Conservation (phyloP, 2,113 vertebrate genomes). For the Lutjanus erythropterus region DNA sequence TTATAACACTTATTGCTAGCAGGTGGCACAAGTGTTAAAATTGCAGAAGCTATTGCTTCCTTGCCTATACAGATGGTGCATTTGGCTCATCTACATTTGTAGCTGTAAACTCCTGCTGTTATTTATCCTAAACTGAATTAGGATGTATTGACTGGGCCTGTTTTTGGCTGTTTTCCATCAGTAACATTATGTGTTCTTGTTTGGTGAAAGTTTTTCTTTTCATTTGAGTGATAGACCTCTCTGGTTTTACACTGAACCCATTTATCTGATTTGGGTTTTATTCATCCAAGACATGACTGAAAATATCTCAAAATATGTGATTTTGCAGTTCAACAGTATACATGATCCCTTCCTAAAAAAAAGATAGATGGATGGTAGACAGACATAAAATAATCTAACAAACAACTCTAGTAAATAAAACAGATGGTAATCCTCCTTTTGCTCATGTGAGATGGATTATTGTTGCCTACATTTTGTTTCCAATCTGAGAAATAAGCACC, state of each 20-base stretch:
- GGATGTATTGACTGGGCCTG: background rate
- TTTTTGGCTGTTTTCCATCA: background rate
- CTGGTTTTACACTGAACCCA: background rate
- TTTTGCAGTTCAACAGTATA: background rate
- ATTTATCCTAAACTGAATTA: background rate
- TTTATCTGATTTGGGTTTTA: background rate
- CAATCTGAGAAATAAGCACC: background rate
- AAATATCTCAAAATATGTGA: background rate
- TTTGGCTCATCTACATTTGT: background rate
- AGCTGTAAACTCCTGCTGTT: background rate
- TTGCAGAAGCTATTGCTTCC: background rate
- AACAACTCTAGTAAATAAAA: background rate
- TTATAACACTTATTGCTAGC: background rate
- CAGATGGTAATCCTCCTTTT: constrained; percentile 2
- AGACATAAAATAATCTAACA: background rate
- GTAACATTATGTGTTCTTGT: background rate
- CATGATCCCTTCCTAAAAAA: background rate
- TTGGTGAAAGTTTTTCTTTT: background rate
- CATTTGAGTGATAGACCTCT: background rate
- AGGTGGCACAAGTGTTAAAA: no score
- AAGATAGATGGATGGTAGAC: background rate
- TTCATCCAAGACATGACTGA: background rate
- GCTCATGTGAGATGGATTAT: background rate
- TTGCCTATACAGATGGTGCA: background rate
- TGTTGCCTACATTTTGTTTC: background rate